These are phyloP conservation scores for Drosophila burlai DNA, from an alignment of 1,140 invertebrate species.

Conservation along the genomic window DNA sequence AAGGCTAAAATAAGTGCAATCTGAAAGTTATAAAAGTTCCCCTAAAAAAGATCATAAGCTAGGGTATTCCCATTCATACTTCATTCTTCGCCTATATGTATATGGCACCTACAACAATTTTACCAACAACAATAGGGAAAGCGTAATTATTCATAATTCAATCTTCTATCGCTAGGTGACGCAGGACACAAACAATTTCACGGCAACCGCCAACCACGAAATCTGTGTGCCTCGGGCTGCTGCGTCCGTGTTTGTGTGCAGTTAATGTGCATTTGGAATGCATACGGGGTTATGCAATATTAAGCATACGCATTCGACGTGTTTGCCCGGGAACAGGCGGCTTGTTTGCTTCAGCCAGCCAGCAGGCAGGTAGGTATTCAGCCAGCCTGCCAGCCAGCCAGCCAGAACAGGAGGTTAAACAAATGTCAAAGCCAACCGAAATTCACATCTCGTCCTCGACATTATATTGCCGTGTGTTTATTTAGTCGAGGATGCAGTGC, in stretches of 20 bases:
- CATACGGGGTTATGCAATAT: constrained; percentile 75
- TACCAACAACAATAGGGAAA: constrained; percentile 34
- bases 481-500: constrained; percentile 49
- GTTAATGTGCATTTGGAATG: constrained; percentile 81
- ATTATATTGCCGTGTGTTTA: constrained; percentile 65
- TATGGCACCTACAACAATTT: background rate
- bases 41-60: background rate
- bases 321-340: constrained; percentile 49
- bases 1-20: background rate
- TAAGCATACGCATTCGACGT: constrained; percentile 69
- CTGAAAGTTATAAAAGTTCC: background rate
- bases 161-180: constrained; percentile 70
- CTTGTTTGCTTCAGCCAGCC: constrained; percentile 23
- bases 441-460: constrained; percentile 64
- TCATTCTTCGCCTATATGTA: background rate
- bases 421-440: constrained; percentile 71
- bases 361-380: background rate
- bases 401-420: constrained; percentile 61
- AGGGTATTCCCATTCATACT: constrained; percentile 2
- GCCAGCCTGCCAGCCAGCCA: background rate
- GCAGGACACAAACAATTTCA: constrained; percentile 59
- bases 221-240: constrained; percentile 17
- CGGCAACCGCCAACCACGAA: constrained; percentile 54
- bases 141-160: constrained; percentile 81
- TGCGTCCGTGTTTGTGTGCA: constrained; percentile 47